Conservation (phyloP, 1,140 invertebrate genomes). For the Drosophila bifasciata region DNA sequence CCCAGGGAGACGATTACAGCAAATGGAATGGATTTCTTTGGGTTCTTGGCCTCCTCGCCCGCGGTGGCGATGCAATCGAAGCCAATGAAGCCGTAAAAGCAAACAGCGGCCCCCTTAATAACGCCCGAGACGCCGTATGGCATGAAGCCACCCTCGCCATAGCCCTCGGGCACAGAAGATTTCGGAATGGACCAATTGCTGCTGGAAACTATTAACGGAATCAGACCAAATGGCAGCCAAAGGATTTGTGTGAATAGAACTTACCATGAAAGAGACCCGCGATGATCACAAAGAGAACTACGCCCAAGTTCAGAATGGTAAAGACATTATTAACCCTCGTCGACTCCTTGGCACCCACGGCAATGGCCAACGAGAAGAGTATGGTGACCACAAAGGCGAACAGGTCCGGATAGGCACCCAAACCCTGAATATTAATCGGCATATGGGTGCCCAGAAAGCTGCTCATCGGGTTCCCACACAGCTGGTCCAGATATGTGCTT, state of each 20-base stretch:
- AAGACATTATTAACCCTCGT: constrained; percentile 95
- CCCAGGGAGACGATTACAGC: constrained; percentile 93
- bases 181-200: constrained; percentile 89
- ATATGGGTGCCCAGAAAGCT: constrained; percentile 87
- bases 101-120: constrained; percentile 92
- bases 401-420: constrained; percentile 93
- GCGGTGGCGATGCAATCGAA: constrained; percentile 95
- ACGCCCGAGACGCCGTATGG: constrained; percentile 92
- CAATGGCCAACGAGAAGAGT: constrained; percentile 88
- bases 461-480: constrained; percentile 90
- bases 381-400: constrained; percentile 90
- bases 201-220: constrained; percentile 37
- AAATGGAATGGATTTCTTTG: constrained; percentile 94
- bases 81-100: constrained; percentile 96
- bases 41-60: constrained; percentile 93
- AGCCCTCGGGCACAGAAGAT: constrained; percentile 85
- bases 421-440: constrained; percentile 89
- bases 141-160: constrained; percentile 91
- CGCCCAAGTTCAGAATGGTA: constrained; percentile 92
- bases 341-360: constrained; percentile 94
- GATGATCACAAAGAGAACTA: constrained; percentile 92
- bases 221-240: neutral
- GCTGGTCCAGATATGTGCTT: constrained; percentile 93
- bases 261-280: constrained; percentile 92
- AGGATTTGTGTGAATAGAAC: constrained; percentile 1